phyloP scores from a whole-genome alignment of 1,140 invertebrate species.

The Pantala flavescens region DNA sequence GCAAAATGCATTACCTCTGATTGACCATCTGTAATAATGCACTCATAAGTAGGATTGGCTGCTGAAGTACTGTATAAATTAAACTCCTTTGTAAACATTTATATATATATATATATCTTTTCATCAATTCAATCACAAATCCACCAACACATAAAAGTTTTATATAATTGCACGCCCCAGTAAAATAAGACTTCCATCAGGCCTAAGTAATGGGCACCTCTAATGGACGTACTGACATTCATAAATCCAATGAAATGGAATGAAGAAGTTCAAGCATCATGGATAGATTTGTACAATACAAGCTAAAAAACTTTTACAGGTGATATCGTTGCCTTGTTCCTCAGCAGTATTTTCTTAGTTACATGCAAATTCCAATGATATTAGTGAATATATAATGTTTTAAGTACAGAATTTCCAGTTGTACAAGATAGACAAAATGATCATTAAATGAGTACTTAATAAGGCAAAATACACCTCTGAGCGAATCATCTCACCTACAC shows the following conservation, averaged over 20 bases:
- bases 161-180: conserved; percentile 5
- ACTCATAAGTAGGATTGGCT: neutral
- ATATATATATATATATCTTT: no score
- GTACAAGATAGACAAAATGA: neutral
- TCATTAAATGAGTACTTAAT: neutral
- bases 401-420: neutral
- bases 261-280: neutral
- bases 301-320: neutral
- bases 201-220: neutral
- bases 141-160: neutral
- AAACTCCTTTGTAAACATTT: neutral
- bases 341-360: neutral
- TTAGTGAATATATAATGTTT: neutral
- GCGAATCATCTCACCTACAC: conserved; percentile 6
- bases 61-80: neutral
- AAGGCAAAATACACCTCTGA: neutral
- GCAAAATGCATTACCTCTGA: no score
- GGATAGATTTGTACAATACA: conserved; percentile 3
- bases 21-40: neutral
- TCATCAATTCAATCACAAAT: neutral
- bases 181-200: neutral
- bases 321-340: neutral
- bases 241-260: neutral
- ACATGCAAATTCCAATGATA: neutral
- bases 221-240: conserved; percentile 1